A percentile compares a stretch with the other conserved stretches of the same genome.
These are phyloP conservation scores for Crioceris asparagi DNA, from an alignment of 2,888 invertebrate genomes.

Conservation along the genomic window DNA sequence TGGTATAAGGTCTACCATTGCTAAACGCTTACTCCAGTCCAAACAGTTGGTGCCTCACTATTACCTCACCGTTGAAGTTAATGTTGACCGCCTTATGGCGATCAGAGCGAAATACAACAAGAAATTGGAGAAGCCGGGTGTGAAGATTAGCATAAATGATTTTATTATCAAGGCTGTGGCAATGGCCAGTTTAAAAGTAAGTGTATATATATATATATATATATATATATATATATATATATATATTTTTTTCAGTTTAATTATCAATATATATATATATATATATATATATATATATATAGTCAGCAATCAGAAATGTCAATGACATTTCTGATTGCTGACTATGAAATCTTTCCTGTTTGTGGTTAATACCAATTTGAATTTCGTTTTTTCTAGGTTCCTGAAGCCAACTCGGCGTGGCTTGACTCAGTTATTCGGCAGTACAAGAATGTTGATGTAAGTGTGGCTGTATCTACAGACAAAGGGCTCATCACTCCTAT, in stretches of 20 bases:
- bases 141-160: constrained; percentile 92
- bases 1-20: constrained; percentile 78
- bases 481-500: constrained; percentile 95
- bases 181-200: constrained; percentile 62
- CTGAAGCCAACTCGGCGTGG: constrained; percentile 93
- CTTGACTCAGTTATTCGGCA: constrained; percentile 86
- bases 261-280: too few relatives aligned
- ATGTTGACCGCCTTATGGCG: constrained; percentile 69
- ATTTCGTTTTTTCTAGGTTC: constrained; percentile 50
- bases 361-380: too few relatives aligned
- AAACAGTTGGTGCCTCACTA: constrained; percentile 96
- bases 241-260: background rate
- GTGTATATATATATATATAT: constrained; percentile 4
- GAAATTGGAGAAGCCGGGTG: constrained; percentile 61
- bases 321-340: too few relatives aligned
- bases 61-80: constrained; percentile 79
- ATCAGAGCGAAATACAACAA: constrained; percentile 73
- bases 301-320: too few relatives aligned
- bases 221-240: background rate
- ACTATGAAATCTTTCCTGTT: too few relatives aligned
- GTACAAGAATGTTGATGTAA: constrained; percentile 89
- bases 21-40: constrained; percentile 76
- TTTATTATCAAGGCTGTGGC: constrained; percentile 92
- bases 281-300: too few relatives aligned
- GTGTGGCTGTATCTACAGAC: constrained; percentile 93